These are phyloP conservation scores for Lasiurus cinereus DNA, from an alignment of 2,113 vertebrate species.

Conservation along the genomic window DNA sequence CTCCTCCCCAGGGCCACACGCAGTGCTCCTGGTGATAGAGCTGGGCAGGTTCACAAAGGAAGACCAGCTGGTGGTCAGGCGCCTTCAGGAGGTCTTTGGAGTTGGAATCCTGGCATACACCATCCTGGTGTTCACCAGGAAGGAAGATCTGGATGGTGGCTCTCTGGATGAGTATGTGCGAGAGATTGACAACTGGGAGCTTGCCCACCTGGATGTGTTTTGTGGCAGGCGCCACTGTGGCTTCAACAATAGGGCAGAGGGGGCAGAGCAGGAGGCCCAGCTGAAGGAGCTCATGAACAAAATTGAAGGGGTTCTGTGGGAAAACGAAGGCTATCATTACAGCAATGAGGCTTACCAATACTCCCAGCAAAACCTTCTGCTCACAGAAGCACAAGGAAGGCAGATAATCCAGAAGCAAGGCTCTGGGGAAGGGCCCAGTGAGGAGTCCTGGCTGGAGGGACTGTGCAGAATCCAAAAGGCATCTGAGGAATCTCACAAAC, in stretches of 20 bases:
- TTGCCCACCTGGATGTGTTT: not conserved
- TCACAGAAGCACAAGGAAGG: fast-evolving
- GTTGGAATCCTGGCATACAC: conserved; percentile 1
- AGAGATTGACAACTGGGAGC: not conserved
- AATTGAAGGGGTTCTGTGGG: not conserved
- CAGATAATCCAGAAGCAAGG: fast-evolving
- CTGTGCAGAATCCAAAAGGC: not conserved
- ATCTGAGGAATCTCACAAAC: not conserved
- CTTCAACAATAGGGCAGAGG: conserved; percentile 34
- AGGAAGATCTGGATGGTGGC: not conserved
- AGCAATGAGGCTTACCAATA: fast-evolving
- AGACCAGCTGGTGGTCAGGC: not conserved
- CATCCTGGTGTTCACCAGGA: conserved; percentile 68
- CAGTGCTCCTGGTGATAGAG: conserved; percentile 47
- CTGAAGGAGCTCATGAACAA: conserved; percentile 25
- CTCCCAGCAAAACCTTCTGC: fast-evolving
- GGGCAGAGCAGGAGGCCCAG: conserved; percentile 41
- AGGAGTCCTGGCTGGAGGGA: not conserved
- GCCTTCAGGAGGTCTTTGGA: conserved; percentile 61
- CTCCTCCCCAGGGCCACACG: not conserved
- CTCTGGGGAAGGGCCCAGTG: fast-evolving
- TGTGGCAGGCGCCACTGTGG: conserved; percentile 53
- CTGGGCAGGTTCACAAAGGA: conserved; percentile 43
- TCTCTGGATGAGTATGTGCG: not conserved
- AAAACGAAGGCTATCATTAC: fast-evolving